Conservation (phyloP, 2,113 vertebrate species). For the Myotis yumanensis region DNA sequence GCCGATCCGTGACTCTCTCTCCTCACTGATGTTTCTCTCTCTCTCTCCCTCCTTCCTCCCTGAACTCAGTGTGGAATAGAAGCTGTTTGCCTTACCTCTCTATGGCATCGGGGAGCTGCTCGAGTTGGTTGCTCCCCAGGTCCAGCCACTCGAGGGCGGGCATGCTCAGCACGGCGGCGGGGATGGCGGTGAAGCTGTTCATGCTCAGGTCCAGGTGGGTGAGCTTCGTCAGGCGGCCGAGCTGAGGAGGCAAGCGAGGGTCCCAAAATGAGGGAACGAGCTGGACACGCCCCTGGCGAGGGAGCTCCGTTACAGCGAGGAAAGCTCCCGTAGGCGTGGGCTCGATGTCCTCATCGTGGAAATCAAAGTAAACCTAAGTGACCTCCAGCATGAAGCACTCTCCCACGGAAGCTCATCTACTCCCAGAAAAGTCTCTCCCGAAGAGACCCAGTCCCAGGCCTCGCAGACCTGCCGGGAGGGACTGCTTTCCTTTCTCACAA, state of each 20-base stretch:
- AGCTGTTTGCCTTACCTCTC: constrained; percentile 85
- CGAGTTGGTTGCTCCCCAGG: constrained; percentile 92
- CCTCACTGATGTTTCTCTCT: too few species aligned
- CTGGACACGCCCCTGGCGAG: neutral
- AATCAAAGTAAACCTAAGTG: neutral
- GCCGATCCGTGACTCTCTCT: too few species aligned
- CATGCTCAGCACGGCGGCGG: constrained; percentile 89
- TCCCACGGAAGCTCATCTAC: neutral
- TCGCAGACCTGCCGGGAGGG: neutral
- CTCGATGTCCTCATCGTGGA: neutral
- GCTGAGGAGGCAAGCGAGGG: constrained; percentile 80
- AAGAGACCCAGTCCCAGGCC: neutral
- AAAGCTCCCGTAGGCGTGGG: neutral
- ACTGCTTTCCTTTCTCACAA: neutral
- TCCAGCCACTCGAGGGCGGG: constrained; percentile 95
- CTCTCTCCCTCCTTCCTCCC: too few species aligned
- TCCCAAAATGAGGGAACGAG: neutral
- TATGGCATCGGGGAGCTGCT: constrained; percentile 89
- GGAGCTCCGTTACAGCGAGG: neutral
- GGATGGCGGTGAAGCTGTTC: constrained; percentile 91
- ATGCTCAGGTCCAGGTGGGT: constrained; percentile 95
- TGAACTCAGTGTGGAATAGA: neutral
- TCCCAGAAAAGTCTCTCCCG: neutral
- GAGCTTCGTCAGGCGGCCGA: constrained; percentile 89
- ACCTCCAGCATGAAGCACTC: neutral